Evolutionary conservation across 2,113 vertebrate species (phyloP).

Genomic region (Paradoxurus hermaphroditus): DNA sequence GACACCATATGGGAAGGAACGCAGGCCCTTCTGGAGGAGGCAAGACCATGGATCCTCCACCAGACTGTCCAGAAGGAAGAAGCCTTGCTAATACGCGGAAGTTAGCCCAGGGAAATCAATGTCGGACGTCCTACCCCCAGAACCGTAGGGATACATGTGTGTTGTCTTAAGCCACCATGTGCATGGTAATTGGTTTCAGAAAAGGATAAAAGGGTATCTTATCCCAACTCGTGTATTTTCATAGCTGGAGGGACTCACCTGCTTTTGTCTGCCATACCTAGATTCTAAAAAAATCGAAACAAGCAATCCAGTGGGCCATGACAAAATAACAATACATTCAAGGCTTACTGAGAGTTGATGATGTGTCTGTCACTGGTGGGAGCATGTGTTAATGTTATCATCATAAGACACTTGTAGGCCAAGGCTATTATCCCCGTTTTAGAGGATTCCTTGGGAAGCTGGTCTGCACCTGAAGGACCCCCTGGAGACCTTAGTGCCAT

Average conservation of each 20-base stretch:
- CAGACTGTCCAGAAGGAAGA: background rate
- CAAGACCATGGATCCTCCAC: background rate
- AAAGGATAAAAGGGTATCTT: rapidly evolving
- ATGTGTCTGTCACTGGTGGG: rapidly evolving
- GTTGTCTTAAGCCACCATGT: background rate
- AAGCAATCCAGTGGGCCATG: too few species aligned
- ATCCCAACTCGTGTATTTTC: background rate
- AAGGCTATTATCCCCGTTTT: background rate
- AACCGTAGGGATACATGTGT: background rate
- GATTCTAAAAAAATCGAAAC: background rate
- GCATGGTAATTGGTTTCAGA: background rate
- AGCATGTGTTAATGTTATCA: background rate
- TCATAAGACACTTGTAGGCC: background rate
- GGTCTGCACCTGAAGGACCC: too few species aligned
- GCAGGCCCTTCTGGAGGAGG: rapidly evolving
- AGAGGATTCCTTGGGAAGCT: too few species aligned
- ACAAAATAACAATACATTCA: background rate
- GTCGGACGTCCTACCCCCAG: background rate
- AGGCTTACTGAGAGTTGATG: rapidly evolving
- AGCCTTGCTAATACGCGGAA: too few species aligned
- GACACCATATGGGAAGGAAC: background rate
- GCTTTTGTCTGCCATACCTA: background rate
- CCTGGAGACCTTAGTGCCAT: too few species aligned
- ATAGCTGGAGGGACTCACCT: background rate
- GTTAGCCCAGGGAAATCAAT: background rate